Conservation (phyloP, 2,888 invertebrate species). For the Quadroppia sp. region DNA sequence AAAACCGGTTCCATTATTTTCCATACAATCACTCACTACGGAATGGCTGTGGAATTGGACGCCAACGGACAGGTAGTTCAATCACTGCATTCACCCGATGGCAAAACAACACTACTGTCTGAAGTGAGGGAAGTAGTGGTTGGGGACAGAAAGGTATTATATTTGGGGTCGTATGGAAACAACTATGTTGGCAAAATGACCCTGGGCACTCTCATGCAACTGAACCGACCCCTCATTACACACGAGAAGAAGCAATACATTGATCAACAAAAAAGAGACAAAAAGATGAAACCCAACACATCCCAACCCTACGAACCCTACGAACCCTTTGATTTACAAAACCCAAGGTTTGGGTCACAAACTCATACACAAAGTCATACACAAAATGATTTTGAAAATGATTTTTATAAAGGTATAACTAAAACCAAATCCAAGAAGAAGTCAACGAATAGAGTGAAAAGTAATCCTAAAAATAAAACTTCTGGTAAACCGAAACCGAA, state of each 20-base stretch:
- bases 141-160: slow-evolving; percentile 26
- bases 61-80: slow-evolving; percentile 40
- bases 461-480: no score
- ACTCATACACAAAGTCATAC: background rate
- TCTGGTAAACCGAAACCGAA: no score
- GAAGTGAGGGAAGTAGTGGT: slow-evolving; percentile 44
- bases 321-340: slow-evolving; percentile 13
- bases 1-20: slow-evolving; percentile 32
- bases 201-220: background rate
- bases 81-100: slow-evolving; percentile 42
- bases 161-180: slow-evolving; percentile 41
- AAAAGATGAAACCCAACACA: background rate
- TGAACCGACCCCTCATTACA: background rate
- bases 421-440: no score
- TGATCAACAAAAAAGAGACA: background rate
- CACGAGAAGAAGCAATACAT: slow-evolving; percentile 30
- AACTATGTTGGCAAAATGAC: slow-evolving; percentile 38
- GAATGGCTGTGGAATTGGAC: slow-evolving; percentile 42
- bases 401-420: no score
- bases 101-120: slow-evolving; percentile 24
- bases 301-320: background rate
- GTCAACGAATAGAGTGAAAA: no score
- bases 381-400: no score
- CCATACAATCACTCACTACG: slow-evolving; percentile 40
- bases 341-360: slow-evolving; percentile 1